Base-by-base conservation (phyloP, 1,140 invertebrate species). In the Tetragnatha versicolor region DNA sequence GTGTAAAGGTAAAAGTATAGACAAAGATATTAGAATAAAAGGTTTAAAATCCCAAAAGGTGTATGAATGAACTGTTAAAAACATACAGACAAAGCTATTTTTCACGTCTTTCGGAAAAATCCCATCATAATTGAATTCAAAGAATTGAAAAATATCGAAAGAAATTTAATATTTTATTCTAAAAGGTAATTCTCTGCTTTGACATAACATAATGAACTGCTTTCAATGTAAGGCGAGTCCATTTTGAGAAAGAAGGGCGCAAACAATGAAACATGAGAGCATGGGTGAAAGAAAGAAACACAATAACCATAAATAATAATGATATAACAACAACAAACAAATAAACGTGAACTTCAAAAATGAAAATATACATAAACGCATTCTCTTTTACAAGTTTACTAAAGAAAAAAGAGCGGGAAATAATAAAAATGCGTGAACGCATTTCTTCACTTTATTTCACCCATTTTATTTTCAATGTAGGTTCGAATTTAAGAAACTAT, bases 371-470 rank as follows among this genome's bases (percentile, higher is more conserved):
- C 63, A 66, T 49, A 31, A 20, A 47, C 42, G 63, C 37, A 17
- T 31, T 66, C 37, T 66, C 25, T 49, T 45, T 31, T 39, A 39
- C 20, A 27, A 66, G 37, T 42, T 6, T 17, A 33, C 35, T 47
- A 66, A 49, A 66, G 60, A 72, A 37, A 58, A 35, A 33, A 12
- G 51, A 58, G 60, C 35, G 29, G 25, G 69, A 72, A 72, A 72
- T 72, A 72, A 55, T 45, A 66, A 55, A 12, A 31, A 17, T 37
- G 33, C 27, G 47, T 55, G 53, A 42, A 58, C 51, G 60, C 69
- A 58, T 72, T 72, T 72, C 63, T 68, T 58, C 69, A 72, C 45
- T 72, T 72, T 37, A 72, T 72, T 69, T 70, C 39, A 58, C 20
- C 35, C 35, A 4, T 17, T 58, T 58, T 33, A 31, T 58, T 58